phyloP scores from a whole-genome alignment of 1,140 invertebrate species.

The Listronotus oregonensis region DNA sequence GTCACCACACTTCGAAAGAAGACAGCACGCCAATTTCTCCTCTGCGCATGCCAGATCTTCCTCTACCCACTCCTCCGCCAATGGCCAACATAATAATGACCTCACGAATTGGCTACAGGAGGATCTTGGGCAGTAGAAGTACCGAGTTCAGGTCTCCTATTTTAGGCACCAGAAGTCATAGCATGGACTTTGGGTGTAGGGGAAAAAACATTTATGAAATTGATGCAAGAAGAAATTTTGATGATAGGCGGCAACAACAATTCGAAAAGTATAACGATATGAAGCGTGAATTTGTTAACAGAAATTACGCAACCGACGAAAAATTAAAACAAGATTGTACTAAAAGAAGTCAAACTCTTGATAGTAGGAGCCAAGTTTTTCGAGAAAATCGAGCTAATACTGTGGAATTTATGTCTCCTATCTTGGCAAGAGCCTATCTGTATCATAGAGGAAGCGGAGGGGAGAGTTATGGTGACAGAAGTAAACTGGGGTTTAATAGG shows the following conservation, averaged over 20 bases:
- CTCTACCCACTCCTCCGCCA: slow-evolving; percentile 53
- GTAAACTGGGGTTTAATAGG: background rate
- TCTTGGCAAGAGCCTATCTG: slow-evolving; percentile 21
- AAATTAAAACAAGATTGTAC: no score
- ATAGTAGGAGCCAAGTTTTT: slow-evolving; percentile 2
- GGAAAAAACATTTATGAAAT: background rate
- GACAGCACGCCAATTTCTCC: slow-evolving; percentile 36
- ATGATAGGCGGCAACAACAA: slow-evolving; percentile 1
- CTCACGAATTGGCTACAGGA: slow-evolving; percentile 47
- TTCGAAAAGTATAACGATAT: background rate
- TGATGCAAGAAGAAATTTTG: background rate
- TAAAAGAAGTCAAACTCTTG: slow-evolving; percentile 1
- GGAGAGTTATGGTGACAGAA: background rate
- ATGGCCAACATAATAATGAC: slow-evolving; percentile 53
- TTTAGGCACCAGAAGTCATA: slow-evolving; percentile 37
- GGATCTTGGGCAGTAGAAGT: slow-evolving; percentile 45
- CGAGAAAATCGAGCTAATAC: slow-evolving; percentile 13
- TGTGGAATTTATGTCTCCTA: slow-evolving; percentile 24
- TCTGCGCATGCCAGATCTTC: slow-evolving; percentile 47
- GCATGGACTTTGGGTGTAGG: slow-evolving; percentile 21
- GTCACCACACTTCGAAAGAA: slow-evolving; percentile 5
- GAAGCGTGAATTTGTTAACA: no score
- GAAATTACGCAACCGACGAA: no score
- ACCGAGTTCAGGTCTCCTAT: slow-evolving; percentile 48
- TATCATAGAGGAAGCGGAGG: slow-evolving; percentile 5